Percentiles rank a stretch among this genome's conserved stretches.
phyloP scores from a whole-genome alignment of 1,140 invertebrate genomes.

The Rhagoletis zephyria region DNA sequence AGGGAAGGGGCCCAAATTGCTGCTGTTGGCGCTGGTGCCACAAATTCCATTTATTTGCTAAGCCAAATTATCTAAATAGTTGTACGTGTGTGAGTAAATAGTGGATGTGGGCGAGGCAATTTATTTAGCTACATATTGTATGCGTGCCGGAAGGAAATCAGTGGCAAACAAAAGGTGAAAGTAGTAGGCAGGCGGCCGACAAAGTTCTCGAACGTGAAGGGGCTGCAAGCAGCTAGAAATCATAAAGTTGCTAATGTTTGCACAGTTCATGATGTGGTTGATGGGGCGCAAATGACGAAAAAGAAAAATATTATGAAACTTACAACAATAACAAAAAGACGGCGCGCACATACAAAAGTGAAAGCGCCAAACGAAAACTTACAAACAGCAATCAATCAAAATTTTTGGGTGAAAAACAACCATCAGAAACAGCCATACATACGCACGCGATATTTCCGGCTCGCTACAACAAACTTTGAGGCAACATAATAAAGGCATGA shows the following conservation, averaged over 20 bases:
- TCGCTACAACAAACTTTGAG: neutral
- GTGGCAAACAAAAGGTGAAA: neutral
- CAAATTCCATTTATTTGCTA: conserved; percentile 21
- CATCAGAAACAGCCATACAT: neutral
- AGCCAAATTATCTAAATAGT: conserved; percentile 33
- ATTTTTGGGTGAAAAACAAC: neutral
- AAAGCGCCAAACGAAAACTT: neutral
- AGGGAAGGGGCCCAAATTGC: neutral
- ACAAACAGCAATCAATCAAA: conserved; percentile 36
- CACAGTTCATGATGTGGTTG: conserved; percentile 23
- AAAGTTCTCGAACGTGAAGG: neutral
- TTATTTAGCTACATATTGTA: neutral
- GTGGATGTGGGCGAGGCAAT: neutral
- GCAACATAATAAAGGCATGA: too few relatives aligned
- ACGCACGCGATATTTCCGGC: neutral
- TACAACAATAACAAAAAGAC: neutral
- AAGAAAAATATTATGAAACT: conserved; percentile 10
- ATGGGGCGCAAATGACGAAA: neutral
- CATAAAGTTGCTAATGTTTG: conserved; percentile 1
- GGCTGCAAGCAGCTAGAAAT: neutral
- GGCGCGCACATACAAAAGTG: neutral
- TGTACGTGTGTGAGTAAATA: neutral
- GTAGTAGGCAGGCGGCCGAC: neutral
- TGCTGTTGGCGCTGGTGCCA: neutral
- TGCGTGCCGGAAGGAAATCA: conserved; percentile 32